These are phyloP conservation scores for Setophaga coronata DNA, from an alignment of 2,113 vertebrate genomes.

Conservation along the genomic window DNA sequence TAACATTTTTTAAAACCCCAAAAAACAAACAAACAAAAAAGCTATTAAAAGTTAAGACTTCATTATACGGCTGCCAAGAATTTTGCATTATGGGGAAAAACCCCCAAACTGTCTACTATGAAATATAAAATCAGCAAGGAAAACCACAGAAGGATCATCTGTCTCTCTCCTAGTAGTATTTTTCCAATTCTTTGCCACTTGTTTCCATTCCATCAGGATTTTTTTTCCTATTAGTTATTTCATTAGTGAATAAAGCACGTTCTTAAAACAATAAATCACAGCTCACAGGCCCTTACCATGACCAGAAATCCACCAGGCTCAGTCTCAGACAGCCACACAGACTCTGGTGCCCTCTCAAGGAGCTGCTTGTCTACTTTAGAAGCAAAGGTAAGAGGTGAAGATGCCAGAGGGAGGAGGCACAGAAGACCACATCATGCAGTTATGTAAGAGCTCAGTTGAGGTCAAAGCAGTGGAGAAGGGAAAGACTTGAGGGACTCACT, in stretches of 20 bases:
- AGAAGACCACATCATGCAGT: background rate
- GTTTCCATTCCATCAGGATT: background rate
- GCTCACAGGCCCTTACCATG: background rate
- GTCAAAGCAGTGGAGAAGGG: background rate
- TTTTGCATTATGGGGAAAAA: background rate
- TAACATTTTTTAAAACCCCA: background rate
- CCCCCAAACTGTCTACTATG: background rate
- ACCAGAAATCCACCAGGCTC: background rate
- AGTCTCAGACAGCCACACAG: background rate
- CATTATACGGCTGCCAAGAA: background rate
- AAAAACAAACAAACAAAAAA: background rate
- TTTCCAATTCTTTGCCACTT: background rate
- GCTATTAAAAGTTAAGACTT: background rate
- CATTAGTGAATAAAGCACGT: background rate
- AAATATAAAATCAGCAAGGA: background rate
- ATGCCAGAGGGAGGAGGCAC: background rate
- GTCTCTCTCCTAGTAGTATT: background rate
- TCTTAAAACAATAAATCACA: background rate
- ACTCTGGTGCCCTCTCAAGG: background rate
- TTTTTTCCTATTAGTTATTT: background rate
- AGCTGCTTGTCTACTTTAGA: background rate
- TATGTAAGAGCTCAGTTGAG: fast-evolving
- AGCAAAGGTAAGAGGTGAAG: background rate
- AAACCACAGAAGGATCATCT: background rate
- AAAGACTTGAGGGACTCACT: background rate